phyloP scores from a whole-genome alignment of 2,113 vertebrate genomes.

The Todiramphus saurophagus region DNA sequence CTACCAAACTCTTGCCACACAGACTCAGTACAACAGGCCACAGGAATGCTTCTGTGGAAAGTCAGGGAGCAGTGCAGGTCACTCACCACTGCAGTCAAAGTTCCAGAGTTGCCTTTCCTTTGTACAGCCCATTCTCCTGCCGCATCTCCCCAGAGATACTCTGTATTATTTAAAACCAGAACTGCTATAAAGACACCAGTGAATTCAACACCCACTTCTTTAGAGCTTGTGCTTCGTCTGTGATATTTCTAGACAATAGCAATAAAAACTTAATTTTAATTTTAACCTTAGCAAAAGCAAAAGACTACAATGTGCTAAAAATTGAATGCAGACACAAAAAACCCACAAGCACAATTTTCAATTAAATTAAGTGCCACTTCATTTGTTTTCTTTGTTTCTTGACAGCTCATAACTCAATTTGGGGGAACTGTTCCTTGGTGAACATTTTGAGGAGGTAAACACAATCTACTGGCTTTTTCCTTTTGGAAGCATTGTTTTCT shows the following conservation, averaged over 20 bases:
- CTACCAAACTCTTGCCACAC: not conserved
- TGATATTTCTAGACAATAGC: not conserved
- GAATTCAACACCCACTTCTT: not conserved
- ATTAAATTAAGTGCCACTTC: conserved; percentile 31
- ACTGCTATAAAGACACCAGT: not conserved
- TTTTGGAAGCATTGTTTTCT: not conserved
- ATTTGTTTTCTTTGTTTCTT: conserved; percentile 35
- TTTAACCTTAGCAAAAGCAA: conserved; percentile 21
- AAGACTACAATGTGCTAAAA: not conserved
- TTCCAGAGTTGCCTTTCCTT: not conserved
- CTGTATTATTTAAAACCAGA: not conserved
- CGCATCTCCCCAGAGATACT: not conserved
- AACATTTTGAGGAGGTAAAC: not conserved
- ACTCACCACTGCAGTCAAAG: not conserved
- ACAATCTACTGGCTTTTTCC: not conserved
- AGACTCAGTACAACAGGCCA: not conserved
- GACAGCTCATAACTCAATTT: not conserved
- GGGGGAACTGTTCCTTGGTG: not conserved
- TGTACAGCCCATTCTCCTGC: not conserved
- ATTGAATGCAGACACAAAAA: conserved; percentile 2
- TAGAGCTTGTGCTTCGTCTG: not conserved
- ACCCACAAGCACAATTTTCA: conserved; percentile 20
- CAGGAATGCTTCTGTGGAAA: not conserved
- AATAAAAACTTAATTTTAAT: conserved; percentile 23
- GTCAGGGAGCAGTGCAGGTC: not conserved